These are phyloP conservation scores for Listrodromus nycthemerus DNA, from an alignment of 2,888 invertebrate species.

Conservation along the genomic window DNA sequence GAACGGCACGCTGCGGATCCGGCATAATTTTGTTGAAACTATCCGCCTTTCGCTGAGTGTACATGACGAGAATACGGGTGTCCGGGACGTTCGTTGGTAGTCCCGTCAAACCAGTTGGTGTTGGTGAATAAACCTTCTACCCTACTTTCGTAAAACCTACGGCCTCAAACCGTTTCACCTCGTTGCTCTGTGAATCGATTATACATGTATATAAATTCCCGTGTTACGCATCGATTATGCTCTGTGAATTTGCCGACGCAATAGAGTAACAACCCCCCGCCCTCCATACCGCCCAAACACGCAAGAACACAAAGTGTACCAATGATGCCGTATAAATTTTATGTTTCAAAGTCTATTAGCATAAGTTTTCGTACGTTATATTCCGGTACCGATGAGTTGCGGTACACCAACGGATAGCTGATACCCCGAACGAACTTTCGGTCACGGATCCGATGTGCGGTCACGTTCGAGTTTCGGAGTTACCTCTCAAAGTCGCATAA, in stretches of 20 bases:
- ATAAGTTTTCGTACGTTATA: constrained; percentile 26
- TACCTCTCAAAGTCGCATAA: constrained; percentile 44
- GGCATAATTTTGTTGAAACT: constrained; percentile 54
- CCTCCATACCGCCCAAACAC: not conserved
- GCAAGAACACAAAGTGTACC: constrained; percentile 6
- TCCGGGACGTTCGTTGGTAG: not conserved
- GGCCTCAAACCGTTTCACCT: not conserved
- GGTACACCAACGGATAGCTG: constrained; percentile 56
- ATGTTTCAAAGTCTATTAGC: constrained; percentile 36
- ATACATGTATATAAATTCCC: not conserved
- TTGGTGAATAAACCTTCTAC: not conserved
- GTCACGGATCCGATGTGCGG: constrained; percentile 72
- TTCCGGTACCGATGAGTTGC: constrained; percentile 15
- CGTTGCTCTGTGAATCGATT: no score
- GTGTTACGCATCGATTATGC: constrained; percentile 44
- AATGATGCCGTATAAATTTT: constrained; percentile 45
- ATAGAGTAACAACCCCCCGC: not conserved
- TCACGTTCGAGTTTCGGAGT: constrained; percentile 74
- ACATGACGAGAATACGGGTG: constrained; percentile 1
- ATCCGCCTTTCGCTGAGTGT: constrained; percentile 6
- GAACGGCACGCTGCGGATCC: constrained; percentile 34
- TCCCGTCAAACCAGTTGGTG: not conserved
- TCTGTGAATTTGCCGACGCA: not conserved
- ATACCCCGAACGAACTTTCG: constrained; percentile 66
- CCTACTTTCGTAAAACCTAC: not conserved